Conservation (phyloP, 2,888 invertebrate species). For the Nymphalis c-album region DNA sequence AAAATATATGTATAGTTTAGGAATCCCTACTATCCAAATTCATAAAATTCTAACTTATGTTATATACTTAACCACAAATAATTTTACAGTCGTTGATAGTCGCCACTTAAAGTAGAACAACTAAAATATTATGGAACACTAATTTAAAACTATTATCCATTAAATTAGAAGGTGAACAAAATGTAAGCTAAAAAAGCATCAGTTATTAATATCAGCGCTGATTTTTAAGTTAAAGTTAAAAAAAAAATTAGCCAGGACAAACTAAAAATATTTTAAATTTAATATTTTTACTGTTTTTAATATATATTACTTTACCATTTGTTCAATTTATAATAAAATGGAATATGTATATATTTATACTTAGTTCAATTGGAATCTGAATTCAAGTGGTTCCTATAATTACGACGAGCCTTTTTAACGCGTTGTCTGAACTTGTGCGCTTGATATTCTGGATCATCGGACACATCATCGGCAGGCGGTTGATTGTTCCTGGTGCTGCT, state of each 20-base stretch:
- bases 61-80: constrained; percentile 9
- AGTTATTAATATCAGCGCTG: no score
- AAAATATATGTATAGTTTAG: constrained; percentile 11
- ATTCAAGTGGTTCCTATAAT: constrained; percentile 84
- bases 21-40: constrained; percentile 19
- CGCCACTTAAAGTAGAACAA: constrained; percentile 37
- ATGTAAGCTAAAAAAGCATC: neutral
- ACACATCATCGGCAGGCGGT: constrained; percentile 59
- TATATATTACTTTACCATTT: constrained; percentile 17
- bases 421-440: constrained; percentile 80
- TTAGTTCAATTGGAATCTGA: constrained; percentile 83
- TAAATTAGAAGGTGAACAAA: constrained; percentile 4
- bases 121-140: constrained; percentile 10
- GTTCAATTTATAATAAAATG: constrained; percentile 4
- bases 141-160: neutral
- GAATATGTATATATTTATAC: constrained; percentile 38
- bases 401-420: constrained; percentile 82
- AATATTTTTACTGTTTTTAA: constrained; percentile 23
- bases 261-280: neutral
- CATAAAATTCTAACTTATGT: constrained; percentile 12
- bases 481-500: constrained; percentile 57
- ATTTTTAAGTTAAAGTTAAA: no score
- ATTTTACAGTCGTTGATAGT: constrained; percentile 46
- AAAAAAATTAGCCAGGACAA: no score
- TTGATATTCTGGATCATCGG: constrained; percentile 75